phyloP scores from a whole-genome alignment of 2,888 invertebrate genomes.

The Mechanitis messenoides region DNA sequence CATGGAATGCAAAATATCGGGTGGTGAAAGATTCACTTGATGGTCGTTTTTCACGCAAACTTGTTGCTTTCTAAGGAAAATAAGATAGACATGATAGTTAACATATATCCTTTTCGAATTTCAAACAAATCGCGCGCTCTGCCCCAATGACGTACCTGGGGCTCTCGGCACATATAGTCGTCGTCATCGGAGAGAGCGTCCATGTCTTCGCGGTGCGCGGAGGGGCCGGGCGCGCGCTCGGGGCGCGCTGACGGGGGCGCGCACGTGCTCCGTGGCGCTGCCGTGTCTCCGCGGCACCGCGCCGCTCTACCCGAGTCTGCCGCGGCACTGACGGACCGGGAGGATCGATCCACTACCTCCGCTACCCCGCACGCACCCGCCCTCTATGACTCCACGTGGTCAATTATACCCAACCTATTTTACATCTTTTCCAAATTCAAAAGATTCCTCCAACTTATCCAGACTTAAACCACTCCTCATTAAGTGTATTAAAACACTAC shows the following conservation, averaged over 20 bases:
- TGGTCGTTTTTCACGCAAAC: constrained; percentile 66
- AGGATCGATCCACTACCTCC: constrained; percentile 59
- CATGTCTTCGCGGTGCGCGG: constrained; percentile 52
- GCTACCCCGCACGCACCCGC: constrained; percentile 42
- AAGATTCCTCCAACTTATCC: neutral
- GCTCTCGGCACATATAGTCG: constrained; percentile 66
- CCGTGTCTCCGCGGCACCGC: constrained; percentile 58
- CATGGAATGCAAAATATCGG: constrained; percentile 36
- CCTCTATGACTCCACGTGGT: constrained; percentile 36
- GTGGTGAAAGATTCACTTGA: constrained; percentile 49
- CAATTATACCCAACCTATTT: constrained; percentile 24
- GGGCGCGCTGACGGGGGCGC: constrained; percentile 62
- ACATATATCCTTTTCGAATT: constrained; percentile 12
- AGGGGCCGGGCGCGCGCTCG: constrained; percentile 52
- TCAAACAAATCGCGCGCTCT: constrained; percentile 20
- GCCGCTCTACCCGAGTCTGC: constrained; percentile 70
- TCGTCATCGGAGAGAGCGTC: constrained; percentile 74
- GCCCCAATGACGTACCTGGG: constrained; percentile 55
- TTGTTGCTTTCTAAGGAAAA: constrained; percentile 53
- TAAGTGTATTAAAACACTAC: neutral
- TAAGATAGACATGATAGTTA: constrained; percentile 25
- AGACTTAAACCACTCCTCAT: neutral
- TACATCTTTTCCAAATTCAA: neutral
- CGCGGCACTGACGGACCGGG: constrained; percentile 59
- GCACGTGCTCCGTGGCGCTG: constrained; percentile 59